Conservation (phyloP, 2,797 vertebrate genomes). For the Schizothorax lantsangensis region DNA sequence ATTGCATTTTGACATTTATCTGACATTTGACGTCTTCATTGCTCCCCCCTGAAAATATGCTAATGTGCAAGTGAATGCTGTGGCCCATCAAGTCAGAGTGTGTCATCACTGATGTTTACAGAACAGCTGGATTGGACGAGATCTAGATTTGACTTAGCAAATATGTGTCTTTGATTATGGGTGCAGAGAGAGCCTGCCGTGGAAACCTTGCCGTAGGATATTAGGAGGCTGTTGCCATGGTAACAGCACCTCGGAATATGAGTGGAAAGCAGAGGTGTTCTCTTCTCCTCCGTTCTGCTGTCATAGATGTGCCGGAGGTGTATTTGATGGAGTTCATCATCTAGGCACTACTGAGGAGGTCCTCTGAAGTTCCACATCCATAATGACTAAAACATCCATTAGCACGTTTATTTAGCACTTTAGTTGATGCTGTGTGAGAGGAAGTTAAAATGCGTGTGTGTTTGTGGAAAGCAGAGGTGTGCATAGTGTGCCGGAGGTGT, state of each 20-base stretch:
- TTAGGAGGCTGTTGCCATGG: constrained; percentile 64
- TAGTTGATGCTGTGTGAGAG: constrained; percentile 27
- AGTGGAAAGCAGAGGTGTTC: constrained; percentile 59
- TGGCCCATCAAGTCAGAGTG: constrained; percentile 58
- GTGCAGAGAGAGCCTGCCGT: constrained; percentile 57
- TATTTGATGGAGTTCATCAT: constrained; percentile 55
- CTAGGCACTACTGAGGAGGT: constrained; percentile 31
- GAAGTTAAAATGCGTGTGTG: constrained; percentile 31
- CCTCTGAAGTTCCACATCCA: constrained; percentile 17
- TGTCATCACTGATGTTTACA: constrained; percentile 63
- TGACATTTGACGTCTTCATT: constrained; percentile 66
- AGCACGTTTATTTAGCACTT: constrained; percentile 28
- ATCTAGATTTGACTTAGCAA: constrained; percentile 59
- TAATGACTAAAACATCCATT: constrained; percentile 36
- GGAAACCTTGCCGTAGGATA: constrained; percentile 60
- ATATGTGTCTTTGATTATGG: constrained; percentile 62
- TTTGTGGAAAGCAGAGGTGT: constrained; percentile 59
- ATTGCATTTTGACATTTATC: constrained; percentile 67
- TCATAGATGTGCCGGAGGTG: constrained; percentile 56
- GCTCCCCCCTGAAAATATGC: constrained; percentile 62
- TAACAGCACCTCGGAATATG: constrained; percentile 57
- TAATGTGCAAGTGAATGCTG: constrained; percentile 57
- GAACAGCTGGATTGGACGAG: constrained; percentile 55
- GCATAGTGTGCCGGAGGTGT: constrained; percentile 57
- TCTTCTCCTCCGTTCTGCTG: constrained; percentile 53